Base-by-base conservation (phyloP, 2,888 invertebrate genomes). In the Synanthedon andrenaeformis region DNA sequence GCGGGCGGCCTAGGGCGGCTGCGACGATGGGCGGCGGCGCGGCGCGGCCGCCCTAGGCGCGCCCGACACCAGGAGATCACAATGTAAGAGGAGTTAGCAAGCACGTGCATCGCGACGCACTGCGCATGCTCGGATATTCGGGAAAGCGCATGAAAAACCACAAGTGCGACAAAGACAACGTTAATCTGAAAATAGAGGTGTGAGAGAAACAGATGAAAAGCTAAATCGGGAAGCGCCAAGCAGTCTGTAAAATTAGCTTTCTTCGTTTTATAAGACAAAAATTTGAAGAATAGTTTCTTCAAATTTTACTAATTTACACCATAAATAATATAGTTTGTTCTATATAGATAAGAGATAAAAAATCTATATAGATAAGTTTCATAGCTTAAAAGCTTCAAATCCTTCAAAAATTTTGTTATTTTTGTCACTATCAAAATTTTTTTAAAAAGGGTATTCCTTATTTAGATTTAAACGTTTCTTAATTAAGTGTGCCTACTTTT, bases 11-110 rank as follows among this genome's bases (percentile, higher is more conserved):
- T 76, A 66, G 72, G 76, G 76, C 75, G 72, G 75, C 63, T 55
- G 66, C 61, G 70, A 59, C 71, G 76, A 56, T 84, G 88, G 64
- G 74, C 82, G 66, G 88, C 88, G 82, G 81, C 82, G 73, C 89
- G 76, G 69, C 75, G 73, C 74, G 72, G 80, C 79, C 86, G 89
- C 74, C 89, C 88, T 72, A 82, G 82, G 72, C 90, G 89, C 74
- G 89, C 89, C 74, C 86, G 79, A 62, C 86, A 87, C 75, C 86
- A 88, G 76, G 89, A 56, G 56, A 65, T 1, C 85, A 89, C 65
- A 71, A 67, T 8, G 45, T 56, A 58, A 54, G 35, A 76, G 72
- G 72, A 85, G 81, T 56, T 69, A 41, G 52, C 41, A 62, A 49
- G 60, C 84, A 82, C 82, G 83, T 82, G 86, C 80, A 74, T 69